Conservation (phyloP, 2,797 vertebrate genomes). For the Garrulus glandarius region DNA sequence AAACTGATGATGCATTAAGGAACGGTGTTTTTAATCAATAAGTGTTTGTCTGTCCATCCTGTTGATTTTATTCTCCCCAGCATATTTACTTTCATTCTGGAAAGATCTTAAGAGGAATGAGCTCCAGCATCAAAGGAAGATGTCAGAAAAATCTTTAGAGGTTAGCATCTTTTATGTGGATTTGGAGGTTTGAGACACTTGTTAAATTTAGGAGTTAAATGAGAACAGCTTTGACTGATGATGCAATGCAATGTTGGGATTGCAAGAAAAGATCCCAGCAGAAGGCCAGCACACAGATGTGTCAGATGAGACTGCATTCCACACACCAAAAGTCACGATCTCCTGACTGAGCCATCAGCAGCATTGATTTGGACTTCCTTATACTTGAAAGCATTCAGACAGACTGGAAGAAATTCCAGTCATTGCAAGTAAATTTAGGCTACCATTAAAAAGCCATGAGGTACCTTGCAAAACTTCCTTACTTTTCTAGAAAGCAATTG, state of each 20-base stretch:
- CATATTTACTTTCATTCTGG: background rate
- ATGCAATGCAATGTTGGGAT: conserved; percentile 18
- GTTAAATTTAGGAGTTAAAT: conserved; percentile 37
- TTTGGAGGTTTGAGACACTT: conserved; percentile 32
- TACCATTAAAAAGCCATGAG: background rate
- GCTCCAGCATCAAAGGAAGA: conserved; percentile 12
- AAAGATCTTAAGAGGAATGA: background rate
- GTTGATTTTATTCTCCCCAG: background rate
- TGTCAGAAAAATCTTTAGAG: conserved; percentile 12
- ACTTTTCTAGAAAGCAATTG: background rate
- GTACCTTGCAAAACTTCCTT: background rate
- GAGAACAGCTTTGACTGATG: conserved; percentile 37
- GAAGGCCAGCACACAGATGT: conserved; percentile 43
- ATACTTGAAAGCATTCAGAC: conserved; percentile 18
- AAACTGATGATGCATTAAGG: background rate
- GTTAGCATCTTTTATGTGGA: conserved; percentile 36
- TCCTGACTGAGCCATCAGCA: background rate
- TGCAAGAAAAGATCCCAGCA: conserved; percentile 42
- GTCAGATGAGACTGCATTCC: conserved; percentile 45
- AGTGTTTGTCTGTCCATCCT: background rate
- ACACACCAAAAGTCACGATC: conserved; percentile 24
- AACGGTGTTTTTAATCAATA: conserved; percentile 25
- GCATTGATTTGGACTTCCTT: background rate
- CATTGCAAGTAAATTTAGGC: background rate
- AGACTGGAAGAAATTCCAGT: background rate